Base-by-base conservation (phyloP, 2,797 vertebrate species). In the Podarcis siculus region DNA sequence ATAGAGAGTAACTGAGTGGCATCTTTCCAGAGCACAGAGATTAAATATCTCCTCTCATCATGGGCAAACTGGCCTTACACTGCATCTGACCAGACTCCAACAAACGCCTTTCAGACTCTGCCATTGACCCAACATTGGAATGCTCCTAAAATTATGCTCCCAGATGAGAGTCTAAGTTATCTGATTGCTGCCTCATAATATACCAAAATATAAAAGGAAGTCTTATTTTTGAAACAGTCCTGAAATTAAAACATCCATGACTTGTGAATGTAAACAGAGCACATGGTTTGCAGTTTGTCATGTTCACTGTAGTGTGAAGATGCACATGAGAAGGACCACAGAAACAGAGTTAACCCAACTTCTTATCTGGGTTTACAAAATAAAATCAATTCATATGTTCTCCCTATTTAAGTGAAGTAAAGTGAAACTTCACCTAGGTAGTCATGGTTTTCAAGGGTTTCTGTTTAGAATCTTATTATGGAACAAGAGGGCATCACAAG, bases 11-110 rank as follows among this genome's bases (percentile, higher is more conserved):
- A 77, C 39, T 21, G 77, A 88, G 64, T 78, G 81, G 49, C 87
- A 85, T 85, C 37, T 85, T 85, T 85, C 66, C 19, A 37, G 32
- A 89, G 35, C 75, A 71, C 27, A 79, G 78, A 79, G 32, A 83
- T 37, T 83, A 78, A 88, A 85, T 32, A 81, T n/a, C 12, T 71
- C 30, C 37, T 49, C n/a, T 32, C 32, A 27, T 49, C 37, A 32
- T 25, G 12, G 67, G 25, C 55, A 89, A 45, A 39, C 39, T 30
- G 30, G 27, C 72, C n/a, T 35, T 61, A 72, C 79, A 84, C 64
- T 77, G 32, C 10, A 69, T 83, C 67, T 84, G 45, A 32, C 58
- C 69, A 85, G 27, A 80, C 23, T n/a, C 8, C 21, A 45, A 10
- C 35, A n/a, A 76, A 87, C 15, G 32, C 21, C 55, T 80, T 67